Conservation (phyloP, 1,140 invertebrate genomes). For the Agrilus planipennis region DNA sequence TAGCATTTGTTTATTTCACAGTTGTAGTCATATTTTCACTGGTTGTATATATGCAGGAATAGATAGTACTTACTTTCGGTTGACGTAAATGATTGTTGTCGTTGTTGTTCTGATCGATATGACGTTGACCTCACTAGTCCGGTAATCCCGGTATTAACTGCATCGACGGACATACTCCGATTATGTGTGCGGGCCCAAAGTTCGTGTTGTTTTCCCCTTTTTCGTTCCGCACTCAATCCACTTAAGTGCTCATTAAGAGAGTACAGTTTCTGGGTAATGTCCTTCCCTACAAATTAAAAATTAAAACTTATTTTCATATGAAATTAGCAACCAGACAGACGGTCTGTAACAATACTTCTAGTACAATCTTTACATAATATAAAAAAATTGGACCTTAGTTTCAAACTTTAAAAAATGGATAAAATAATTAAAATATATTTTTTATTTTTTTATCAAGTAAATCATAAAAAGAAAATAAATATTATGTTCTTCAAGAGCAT, state of each 20-base stretch:
- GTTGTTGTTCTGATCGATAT: conserved; percentile 41
- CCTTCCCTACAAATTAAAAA: conserved; percentile 48
- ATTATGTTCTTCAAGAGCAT: background rate
- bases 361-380: too few species aligned
- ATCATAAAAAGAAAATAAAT: background rate
- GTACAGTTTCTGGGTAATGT: conserved; percentile 76
- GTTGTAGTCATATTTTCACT: too few species aligned
- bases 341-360: too few species aligned
- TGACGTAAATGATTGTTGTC: conserved; percentile 18
- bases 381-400: too few species aligned
- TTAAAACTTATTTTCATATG: too few species aligned
- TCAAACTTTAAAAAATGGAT: too few species aligned
- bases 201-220: conserved; percentile 31
- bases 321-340: too few species aligned
- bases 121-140: conserved; percentile 56
- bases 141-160: conserved; percentile 62
- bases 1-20: too few species aligned
- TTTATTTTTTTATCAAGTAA: too few species aligned
- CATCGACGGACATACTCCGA: conserved; percentile 61
- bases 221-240: conserved; percentile 35
- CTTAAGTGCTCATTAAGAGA: conserved; percentile 61
- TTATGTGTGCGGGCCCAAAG: conserved; percentile 40
- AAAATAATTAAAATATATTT: too few species aligned
- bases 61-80: conserved; percentile 24
- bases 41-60: too few species aligned